A percentile compares a stretch with the other conserved stretches of the same genome.
These are phyloP conservation scores for Contarinia nasturtii DNA, from an alignment of 1,140 invertebrate species.

Conservation along the genomic window DNA sequence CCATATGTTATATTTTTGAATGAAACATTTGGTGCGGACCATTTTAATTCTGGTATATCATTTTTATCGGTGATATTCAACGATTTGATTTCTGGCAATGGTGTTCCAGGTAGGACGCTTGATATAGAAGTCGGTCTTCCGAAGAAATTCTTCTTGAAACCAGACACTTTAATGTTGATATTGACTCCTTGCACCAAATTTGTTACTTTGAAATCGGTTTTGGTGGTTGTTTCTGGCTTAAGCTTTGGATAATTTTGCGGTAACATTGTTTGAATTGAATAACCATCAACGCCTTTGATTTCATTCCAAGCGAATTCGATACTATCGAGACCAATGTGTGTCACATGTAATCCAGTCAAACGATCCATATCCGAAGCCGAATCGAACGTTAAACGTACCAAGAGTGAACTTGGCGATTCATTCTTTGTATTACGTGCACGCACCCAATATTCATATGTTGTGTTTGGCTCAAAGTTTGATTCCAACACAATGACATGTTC, in stretches of 20 bases:
- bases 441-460: conserved; percentile 61
- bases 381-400: conserved; percentile 36
- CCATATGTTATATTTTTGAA: conserved; percentile 38
- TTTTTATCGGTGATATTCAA: conserved; percentile 29
- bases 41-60: conserved; percentile 37
- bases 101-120: conserved; percentile 31
- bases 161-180: conserved; percentile 35
- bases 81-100: conserved; percentile 27
- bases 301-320: conserved; percentile 39
- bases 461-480: conserved; percentile 35
- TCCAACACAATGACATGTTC: conserved; percentile 29
- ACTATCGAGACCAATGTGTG: conserved; percentile 26
- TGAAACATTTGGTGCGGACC: conserved; percentile 33
- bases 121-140: conserved; percentile 32
- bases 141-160: conserved; percentile 34
- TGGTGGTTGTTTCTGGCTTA: conserved; percentile 16
- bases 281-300: conserved; percentile 37
- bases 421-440: conserved; percentile 37
- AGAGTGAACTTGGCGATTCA: conserved; percentile 35
- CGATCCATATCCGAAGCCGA: conserved; percentile 36
- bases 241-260: conserved; percentile 29
- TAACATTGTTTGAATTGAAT: conserved; percentile 30
- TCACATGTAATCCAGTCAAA: conserved; percentile 32
- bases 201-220: conserved; percentile 28
- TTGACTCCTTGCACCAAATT: conserved; percentile 30